Percentiles rank a stretch among this genome's conserved stretches.
phyloP scores from a whole-genome alignment of 2,797 vertebrate genomes.

The Aulostomus chinensis region DNA sequence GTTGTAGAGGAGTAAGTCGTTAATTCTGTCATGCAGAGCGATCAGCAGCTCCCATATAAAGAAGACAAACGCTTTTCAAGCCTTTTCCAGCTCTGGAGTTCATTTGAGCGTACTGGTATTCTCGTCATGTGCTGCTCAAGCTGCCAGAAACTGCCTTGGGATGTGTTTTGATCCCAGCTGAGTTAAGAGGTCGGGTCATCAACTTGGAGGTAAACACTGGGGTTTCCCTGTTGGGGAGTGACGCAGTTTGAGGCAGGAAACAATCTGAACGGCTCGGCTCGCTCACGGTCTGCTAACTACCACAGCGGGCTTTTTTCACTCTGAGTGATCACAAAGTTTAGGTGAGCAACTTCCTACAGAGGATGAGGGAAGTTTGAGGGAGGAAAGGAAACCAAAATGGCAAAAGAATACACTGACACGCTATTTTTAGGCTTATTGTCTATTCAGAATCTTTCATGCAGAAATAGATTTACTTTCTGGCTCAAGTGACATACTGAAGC shows the following conservation, averaged over 20 bases:
- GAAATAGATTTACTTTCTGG: slow-evolving; percentile 43
- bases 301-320: slow-evolving; percentile 1
- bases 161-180: slow-evolving; percentile 30
- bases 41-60: not conserved
- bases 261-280: slow-evolving; percentile 22
- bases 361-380: not conserved
- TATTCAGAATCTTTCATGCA: slow-evolving; percentile 54
- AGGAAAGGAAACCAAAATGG: not conserved
- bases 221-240: slow-evolving; percentile 59
- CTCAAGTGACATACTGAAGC: slow-evolving; percentile 24
- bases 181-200: slow-evolving; percentile 29
- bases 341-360: not conserved
- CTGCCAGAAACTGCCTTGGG: slow-evolving; percentile 19
- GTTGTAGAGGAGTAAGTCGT: too few species aligned
- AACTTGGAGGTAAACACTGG: slow-evolving; percentile 55
- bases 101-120: slow-evolving; percentile 11
- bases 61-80: not conserved
- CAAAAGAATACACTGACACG: slow-evolving; percentile 11
- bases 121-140: slow-evolving; percentile 5
- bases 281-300: slow-evolving; percentile 10
- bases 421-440: too few species aligned
- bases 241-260: slow-evolving; percentile 53
- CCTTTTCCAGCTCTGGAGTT: not conserved
- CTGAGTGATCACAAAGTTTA: not conserved
- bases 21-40: not conserved